Conservation (phyloP, 64 coral and sea anemone genomes). For the Orbicella faveolata region DNA sequence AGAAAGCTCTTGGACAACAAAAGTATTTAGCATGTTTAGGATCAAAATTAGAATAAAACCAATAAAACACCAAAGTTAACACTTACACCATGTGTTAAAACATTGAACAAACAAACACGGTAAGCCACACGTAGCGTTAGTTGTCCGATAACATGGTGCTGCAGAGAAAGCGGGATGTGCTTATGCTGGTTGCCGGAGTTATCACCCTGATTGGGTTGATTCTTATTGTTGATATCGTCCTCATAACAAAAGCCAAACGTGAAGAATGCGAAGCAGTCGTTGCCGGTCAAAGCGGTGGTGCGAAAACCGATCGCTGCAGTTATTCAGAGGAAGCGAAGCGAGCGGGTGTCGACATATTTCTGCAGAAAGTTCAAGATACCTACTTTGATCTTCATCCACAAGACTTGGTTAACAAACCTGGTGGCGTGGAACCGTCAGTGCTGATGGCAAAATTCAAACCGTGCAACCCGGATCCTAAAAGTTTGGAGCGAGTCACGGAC, state of each 20-base stretch:
- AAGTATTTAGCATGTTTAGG: too few species aligned
- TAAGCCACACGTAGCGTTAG: too few species aligned
- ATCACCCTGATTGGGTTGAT: constrained; percentile 52
- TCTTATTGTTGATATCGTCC: constrained; percentile 61
- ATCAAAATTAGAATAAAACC: too few species aligned
- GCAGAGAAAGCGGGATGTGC: background rate
- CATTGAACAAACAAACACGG: too few species aligned
- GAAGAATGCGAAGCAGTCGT: background rate
- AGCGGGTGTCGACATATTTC: constrained; percentile 64
- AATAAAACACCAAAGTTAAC: too few species aligned
- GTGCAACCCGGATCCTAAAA: constrained; percentile 63
- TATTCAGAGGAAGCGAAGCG: constrained; percentile 59
- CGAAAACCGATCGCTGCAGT: constrained; percentile 14
- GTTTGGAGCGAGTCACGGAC: constrained; percentile 71
- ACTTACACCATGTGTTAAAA: too few species aligned
- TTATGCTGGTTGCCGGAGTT: background rate
- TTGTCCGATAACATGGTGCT: background rate
- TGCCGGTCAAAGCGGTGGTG: background rate
- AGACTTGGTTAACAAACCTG: constrained; percentile 4
- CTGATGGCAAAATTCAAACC: constrained; percentile 57
- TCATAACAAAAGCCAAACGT: constrained; percentile 26
- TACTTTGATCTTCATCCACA: constrained; percentile 63
- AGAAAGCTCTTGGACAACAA: too few species aligned
- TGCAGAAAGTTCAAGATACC: constrained; percentile 62
- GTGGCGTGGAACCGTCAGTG: constrained; percentile 3